Conservation (phyloP, 2,113 vertebrate genomes). For the Sturnus vulgaris region DNA sequence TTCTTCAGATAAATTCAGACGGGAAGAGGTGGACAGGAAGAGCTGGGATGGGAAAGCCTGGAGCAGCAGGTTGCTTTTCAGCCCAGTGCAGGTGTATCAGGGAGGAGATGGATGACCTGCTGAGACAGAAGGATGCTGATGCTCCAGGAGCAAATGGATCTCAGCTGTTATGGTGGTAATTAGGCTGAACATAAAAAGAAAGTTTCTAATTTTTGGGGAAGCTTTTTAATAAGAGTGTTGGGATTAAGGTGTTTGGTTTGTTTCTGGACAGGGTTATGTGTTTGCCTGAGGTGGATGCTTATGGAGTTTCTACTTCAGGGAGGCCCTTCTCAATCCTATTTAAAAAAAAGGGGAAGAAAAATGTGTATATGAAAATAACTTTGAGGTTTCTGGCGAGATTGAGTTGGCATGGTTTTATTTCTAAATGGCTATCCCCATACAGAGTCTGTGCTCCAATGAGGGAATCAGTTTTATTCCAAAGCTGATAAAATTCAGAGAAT, state of each 20-base stretch:
- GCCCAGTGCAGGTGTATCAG: background rate
- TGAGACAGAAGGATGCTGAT: background rate
- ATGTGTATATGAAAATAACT: background rate
- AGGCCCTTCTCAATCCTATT: background rate
- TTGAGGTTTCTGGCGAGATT: constrained; percentile 4
- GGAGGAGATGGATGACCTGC: background rate
- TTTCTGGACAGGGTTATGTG: background rate
- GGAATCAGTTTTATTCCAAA: background rate
- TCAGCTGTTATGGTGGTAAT: background rate
- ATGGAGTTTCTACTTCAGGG: background rate
- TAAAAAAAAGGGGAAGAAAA: background rate
- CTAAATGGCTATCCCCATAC: background rate
- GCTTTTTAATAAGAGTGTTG: background rate
- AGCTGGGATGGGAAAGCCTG: background rate
- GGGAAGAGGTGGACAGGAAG: background rate
- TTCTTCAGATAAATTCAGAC: background rate
- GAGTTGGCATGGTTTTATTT: constrained; percentile 1
- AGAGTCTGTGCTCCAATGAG: background rate
- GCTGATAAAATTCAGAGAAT: background rate
- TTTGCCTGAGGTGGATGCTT: background rate
- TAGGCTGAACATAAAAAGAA: background rate
- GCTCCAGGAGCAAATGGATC: background rate
- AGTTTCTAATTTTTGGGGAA: background rate
- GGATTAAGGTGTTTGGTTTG: background rate
- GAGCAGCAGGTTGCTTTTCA: background rate